Conservation (phyloP, 1,140 invertebrate genomes). For the Caenorhabditis latens region DNA sequence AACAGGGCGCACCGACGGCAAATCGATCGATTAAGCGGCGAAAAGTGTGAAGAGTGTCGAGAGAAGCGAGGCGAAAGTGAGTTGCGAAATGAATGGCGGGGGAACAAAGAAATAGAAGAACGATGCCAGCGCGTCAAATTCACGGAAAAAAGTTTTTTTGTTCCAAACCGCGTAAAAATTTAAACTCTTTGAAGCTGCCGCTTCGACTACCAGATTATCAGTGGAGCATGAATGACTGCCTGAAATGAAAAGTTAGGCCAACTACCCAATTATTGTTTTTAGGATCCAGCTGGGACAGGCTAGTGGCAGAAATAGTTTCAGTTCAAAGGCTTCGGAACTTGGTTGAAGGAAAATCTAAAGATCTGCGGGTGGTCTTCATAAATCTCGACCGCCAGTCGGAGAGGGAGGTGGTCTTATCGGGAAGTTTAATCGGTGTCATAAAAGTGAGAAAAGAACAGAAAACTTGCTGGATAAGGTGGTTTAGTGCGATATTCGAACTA, state of each 20-base stretch:
- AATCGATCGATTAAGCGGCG: conserved; percentile 46
- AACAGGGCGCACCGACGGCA: conserved; percentile 28
- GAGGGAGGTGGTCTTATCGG: neutral
- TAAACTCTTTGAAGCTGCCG: conserved; percentile 22
- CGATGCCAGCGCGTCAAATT: neutral
- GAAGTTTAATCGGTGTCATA: neutral
- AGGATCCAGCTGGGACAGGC: too few species aligned
- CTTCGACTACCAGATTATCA: neutral
- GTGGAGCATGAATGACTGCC: neutral
- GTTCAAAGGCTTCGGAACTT: too few species aligned
- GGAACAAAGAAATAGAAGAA: neutral
- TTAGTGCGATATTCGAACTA: too few species aligned
- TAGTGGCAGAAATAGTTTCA: too few species aligned
- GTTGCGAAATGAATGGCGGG: conserved; percentile 5
- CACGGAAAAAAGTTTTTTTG: neutral
- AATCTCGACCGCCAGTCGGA: neutral
- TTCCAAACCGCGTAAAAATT: neutral
- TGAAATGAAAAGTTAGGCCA: neutral
- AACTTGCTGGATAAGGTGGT: too few species aligned
- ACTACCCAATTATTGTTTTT: too few species aligned
- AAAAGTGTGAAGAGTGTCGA: conserved; percentile 26
- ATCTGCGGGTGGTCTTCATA: conserved; percentile 2
- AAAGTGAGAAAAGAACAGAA: neutral
- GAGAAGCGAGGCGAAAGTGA: conserved; percentile 39
- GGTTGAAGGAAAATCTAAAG: neutral